Conservation (phyloP, 2,797 vertebrate species). For the Lithobates sylvaticus region DNA sequence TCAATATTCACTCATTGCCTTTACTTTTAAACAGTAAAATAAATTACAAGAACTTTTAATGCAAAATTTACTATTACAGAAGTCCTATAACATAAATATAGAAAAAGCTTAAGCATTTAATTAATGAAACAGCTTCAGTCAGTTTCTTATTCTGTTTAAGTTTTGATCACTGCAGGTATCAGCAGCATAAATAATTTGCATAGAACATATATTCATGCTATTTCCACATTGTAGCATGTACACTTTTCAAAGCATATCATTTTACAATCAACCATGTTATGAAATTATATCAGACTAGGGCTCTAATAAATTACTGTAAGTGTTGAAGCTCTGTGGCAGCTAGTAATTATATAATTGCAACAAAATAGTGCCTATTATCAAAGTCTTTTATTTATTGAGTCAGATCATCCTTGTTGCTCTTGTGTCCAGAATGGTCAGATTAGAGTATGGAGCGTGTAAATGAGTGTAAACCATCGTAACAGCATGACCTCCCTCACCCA, state of each 20-base stretch:
- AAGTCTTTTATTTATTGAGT: too few species aligned
- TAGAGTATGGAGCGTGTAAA: too few species aligned
- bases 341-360: background rate
- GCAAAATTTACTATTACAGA: constrained; percentile 6
- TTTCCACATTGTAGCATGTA: too few species aligned
- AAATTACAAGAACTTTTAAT: background rate
- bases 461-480: too few species aligned
- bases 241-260: too few species aligned
- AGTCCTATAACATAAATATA: constrained; percentile 18
- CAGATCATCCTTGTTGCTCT: too few species aligned
- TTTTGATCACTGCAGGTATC: background rate
- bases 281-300: background rate
- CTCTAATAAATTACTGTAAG: background rate
- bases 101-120: background rate
- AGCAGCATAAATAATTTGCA: background rate
- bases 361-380: too few species aligned
- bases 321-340: background rate
- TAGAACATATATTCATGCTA: too few species aligned
- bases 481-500: too few species aligned
- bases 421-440: too few species aligned
- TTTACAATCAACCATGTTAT: too few species aligned
- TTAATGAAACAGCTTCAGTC: background rate
- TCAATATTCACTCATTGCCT: background rate
- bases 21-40: constrained; percentile 27
- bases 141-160: background rate